Percentiles rank a stretch among this genome's conserved stretches.
Evolutionary conservation across 2,888 invertebrate genomes (phyloP).

Genomic region (Napeogenes sylphis): DNA sequence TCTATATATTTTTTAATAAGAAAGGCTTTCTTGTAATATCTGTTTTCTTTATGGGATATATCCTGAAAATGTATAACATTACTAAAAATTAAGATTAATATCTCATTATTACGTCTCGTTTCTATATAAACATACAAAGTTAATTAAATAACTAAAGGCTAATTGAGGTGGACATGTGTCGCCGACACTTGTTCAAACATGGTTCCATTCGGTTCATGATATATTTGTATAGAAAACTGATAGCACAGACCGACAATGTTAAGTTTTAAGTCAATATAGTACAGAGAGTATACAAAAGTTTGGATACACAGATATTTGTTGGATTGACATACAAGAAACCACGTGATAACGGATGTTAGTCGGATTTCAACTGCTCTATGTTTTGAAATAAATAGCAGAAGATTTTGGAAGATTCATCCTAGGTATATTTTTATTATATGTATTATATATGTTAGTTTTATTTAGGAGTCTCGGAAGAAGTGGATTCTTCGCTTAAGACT

Average conservation of each 20-base stretch:
- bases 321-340: background rate
- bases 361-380: background rate
- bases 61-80: too few relatives aligned
- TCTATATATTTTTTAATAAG: too few relatives aligned
- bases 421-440: too few relatives aligned
- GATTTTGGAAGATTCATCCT: too few relatives aligned
- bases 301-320: slow-evolving; percentile 1
- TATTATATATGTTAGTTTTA: too few relatives aligned
- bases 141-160: slow-evolving; percentile 16
- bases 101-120: too few relatives aligned
- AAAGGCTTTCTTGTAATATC: too few relatives aligned
- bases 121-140: slow-evolving; percentile 1
- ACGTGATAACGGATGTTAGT: background rate
- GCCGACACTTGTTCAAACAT: slow-evolving; percentile 34
- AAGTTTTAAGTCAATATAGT: slow-evolving; percentile 16
- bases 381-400: too few relatives aligned
- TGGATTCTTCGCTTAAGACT: too few relatives aligned
- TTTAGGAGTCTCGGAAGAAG: too few relatives aligned
- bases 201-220: slow-evolving; percentile 28
- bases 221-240: slow-evolving; percentile 29
- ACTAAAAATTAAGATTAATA: too few relatives aligned
- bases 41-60: too few relatives aligned
- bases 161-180: slow-evolving; percentile 28
- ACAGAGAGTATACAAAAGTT: slow-evolving; percentile 3
- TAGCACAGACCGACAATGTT: slow-evolving; percentile 8